phyloP scores from a whole-genome alignment of 2,113 vertebrate species.

The Pampusana beccarii region DNA sequence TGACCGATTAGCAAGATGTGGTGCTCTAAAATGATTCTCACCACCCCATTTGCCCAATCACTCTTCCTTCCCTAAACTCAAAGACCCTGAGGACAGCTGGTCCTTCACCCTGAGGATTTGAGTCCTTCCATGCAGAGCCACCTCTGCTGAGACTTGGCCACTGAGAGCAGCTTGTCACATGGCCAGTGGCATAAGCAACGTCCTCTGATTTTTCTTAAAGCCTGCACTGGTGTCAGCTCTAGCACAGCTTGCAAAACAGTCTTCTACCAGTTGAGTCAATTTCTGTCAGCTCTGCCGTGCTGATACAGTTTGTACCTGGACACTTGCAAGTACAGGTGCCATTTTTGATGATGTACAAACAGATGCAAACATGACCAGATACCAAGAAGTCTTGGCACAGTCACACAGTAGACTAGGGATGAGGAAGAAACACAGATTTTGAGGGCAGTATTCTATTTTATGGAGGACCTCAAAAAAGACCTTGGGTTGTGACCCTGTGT shows the following conservation, averaged over 20 bases:
- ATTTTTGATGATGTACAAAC: neutral
- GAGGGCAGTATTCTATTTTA: neutral
- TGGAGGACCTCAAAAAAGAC: neutral
- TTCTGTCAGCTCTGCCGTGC: neutral
- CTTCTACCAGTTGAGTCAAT: neutral
- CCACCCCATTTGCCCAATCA: neutral
- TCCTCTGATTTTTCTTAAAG: neutral
- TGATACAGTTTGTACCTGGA: neutral
- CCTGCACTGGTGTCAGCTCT: neutral
- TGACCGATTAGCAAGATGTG: neutral
- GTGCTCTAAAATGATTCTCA: neutral
- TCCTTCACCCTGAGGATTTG: neutral
- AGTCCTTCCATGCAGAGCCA: neutral
- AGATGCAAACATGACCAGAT: neutral
- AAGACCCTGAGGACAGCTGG: neutral
- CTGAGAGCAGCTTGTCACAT: neutral
- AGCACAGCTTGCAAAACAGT: neutral
- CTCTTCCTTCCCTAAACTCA: neutral
- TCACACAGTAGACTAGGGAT: neutral
- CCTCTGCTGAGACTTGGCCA: neutral
- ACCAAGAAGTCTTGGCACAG: neutral
- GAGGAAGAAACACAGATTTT: neutral
- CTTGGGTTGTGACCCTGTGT: rapidly evolving
- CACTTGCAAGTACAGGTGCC: neutral
- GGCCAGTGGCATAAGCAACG: neutral